phyloP scores from a whole-genome alignment of 2,888 invertebrate species.

The Dolichomitus sp. region DNA sequence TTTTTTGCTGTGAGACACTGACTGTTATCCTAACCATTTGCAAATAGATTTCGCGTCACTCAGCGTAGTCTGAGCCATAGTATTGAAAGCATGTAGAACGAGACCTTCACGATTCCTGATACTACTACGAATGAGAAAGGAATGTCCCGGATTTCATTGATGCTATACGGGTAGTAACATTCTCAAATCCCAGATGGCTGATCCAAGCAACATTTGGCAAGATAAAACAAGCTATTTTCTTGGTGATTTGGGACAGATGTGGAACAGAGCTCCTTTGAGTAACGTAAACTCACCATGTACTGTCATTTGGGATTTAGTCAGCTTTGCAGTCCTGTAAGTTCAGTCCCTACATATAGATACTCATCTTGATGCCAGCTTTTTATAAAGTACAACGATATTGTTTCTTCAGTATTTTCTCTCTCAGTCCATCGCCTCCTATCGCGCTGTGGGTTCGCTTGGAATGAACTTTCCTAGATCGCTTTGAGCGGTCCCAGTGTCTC shows the following conservation, averaged over 20 bases:
- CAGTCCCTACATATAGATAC: neutral
- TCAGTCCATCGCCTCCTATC: conserved; percentile 7
- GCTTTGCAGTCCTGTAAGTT: neutral
- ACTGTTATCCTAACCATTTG: neutral
- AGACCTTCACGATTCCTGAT: neutral
- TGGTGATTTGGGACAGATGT: neutral
- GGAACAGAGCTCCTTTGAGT: neutral
- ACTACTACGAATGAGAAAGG: neutral
- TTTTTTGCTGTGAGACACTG: neutral
- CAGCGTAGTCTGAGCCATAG: neutral
- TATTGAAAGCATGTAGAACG: neutral
- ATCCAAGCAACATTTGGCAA: neutral
- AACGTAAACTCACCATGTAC: conserved; percentile 12
- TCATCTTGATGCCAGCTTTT: neutral
- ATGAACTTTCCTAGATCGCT: conserved; percentile 76
- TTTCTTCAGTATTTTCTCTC: conserved; percentile 9
- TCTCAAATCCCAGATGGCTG: neutral
- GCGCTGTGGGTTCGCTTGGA: conserved; percentile 72
- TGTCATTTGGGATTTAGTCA: conserved; percentile 13
- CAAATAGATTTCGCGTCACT: neutral
- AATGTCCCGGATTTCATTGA: neutral
- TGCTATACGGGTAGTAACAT: neutral
- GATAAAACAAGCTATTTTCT: conserved; percentile 6
- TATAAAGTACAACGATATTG: conserved; percentile 12
- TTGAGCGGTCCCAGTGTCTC: conserved; percentile 70